Evolutionary conservation across 2,797 vertebrate genomes (phyloP), one percentile per base, ranked within the genome.

Genomic region (Allobates femoralis): DNA sequence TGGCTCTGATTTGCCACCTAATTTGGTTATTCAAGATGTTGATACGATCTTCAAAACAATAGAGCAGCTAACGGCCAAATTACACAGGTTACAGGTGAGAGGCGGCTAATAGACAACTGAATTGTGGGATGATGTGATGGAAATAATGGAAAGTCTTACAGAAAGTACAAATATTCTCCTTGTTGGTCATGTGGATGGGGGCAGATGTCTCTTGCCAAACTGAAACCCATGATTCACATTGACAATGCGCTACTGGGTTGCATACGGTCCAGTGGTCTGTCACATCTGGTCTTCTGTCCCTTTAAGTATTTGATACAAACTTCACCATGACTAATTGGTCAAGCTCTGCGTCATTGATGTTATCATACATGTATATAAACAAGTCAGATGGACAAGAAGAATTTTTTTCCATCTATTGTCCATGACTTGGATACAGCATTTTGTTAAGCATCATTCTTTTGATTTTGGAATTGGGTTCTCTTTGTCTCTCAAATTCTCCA

Each of bases 1-100:
- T 18, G 34, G 8, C 51, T 81, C 82, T 3, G 32, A 88, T 80
- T 50, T 83, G 0, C 23, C 77, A 1, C 81, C 90, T 0, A 1
- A 86, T 53, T 86, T 90, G 79, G 86, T 83, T 26, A 60, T 84
- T 62, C 85, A 51, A 15, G 93, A 94, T 0, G 32, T 91, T 3
- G 91, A 91, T 51, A 34, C 85, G 28, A 91, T 94, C 90, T 94
- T 94, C 86, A 88, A 8, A 21, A 93, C 92, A 77, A 93, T 94
- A 0, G 90, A 93, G 50, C 93, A 92, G 86, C 93, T 94, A 18
- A 91, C 89, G 0, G 60, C 89, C 74, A 94, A 94, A 80, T 91
- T 94, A 84, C 86, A 87, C 83, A 90, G 90, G 88, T 90, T 94
- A 26, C 93, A 93, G 90, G 94, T 94, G 58, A 90, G 90, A 0